phyloP scores from a whole-genome alignment of 1,140 invertebrate species.

The Musca vetustissima region DNA sequence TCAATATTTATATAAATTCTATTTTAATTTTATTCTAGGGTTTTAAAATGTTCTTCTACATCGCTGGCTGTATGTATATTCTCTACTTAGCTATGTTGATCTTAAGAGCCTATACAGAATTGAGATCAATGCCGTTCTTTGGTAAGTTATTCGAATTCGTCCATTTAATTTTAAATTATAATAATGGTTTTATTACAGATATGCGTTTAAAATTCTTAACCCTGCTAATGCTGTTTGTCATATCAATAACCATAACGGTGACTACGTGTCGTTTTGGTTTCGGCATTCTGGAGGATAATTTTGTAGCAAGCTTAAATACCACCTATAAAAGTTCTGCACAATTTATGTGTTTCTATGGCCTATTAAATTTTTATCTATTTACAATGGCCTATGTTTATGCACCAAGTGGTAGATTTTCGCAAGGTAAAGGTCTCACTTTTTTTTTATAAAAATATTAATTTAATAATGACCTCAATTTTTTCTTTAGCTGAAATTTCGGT shows the following conservation, averaged over 20 bases:
- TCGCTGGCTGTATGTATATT: conserved; percentile 80
- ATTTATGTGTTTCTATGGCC: conserved; percentile 94
- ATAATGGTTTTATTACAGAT: conserved; percentile 62
- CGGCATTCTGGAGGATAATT: conserved; percentile 89
- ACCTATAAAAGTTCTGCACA: conserved; percentile 88
- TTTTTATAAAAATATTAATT: background rate
- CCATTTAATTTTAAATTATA: background rate
- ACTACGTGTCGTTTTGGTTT: conserved; percentile 83
- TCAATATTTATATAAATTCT: too few relatives aligned
- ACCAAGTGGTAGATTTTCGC: conserved; percentile 75
- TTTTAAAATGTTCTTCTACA: conserved; percentile 86
- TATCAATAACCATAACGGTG: conserved; percentile 76
- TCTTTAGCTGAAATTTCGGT: conserved; percentile 74
- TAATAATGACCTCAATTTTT: too few relatives aligned
- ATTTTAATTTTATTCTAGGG: conserved; percentile 54
- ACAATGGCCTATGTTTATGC: conserved; percentile 95
- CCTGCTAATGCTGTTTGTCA: conserved; percentile 79
- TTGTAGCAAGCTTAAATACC: conserved; percentile 82
- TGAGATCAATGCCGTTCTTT: conserved; percentile 96
- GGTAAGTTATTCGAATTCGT: conserved; percentile 65
- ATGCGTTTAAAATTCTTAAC: conserved; percentile 89
- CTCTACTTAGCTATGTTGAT: conserved; percentile 83
- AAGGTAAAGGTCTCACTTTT: conserved; percentile 63
- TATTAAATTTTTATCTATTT: conserved; percentile 92
- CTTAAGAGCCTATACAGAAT: conserved; percentile 87